Evolutionary conservation across 2,888 invertebrate species (phyloP), one percentile per base, ranked within the genome.

Genomic region (Seira ritae): DNA sequence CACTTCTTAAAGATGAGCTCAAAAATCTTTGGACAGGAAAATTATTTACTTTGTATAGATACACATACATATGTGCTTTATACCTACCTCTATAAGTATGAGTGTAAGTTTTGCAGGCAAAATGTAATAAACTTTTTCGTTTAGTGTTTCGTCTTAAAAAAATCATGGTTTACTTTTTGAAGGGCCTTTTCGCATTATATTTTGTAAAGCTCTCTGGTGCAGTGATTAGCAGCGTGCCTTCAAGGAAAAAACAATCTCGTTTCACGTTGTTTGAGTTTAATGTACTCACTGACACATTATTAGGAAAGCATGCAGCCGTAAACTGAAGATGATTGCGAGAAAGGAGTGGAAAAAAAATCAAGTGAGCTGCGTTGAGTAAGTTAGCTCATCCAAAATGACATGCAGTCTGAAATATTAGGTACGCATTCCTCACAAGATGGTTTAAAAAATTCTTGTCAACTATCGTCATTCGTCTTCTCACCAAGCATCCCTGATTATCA

Each of bases 11-110:
- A 23, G 66, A 71, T 80, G 80, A 68, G 73, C 80, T 80, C 73
- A 68, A 80, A 73, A 80, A 22, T 69, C 80, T 80, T 67, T 80
- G 80, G 73, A 80, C 80, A 80, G 80, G 80, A 80, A 80, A 80
- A 80, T 80, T 80, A 70, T 55, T 68, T 42, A 70, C 68, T 68
- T 42, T 72, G 1, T 23, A 31, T 17, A 68, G 12, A n/a, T 66
- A 22, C 23, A n/a, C 66, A 68, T 2, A 68, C 15, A 15, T 17
- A 23, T 24, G 1, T 1, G 10, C 1, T 31, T n/a, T 55, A 17
- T 55, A 55, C 15, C 55, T 55, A 42, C n/a, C n/a, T n/a, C n/a
- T n/a, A n/a, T n/a, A 8, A 31, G 31, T 31, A 31, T 31, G 31
- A 31, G 31, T 31, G n/a, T n/a, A n/a, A n/a, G n/a, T n/a, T n/a